Conservation (phyloP, 2,888 invertebrate species). For the Sphaerophoria rueppellii region DNA sequence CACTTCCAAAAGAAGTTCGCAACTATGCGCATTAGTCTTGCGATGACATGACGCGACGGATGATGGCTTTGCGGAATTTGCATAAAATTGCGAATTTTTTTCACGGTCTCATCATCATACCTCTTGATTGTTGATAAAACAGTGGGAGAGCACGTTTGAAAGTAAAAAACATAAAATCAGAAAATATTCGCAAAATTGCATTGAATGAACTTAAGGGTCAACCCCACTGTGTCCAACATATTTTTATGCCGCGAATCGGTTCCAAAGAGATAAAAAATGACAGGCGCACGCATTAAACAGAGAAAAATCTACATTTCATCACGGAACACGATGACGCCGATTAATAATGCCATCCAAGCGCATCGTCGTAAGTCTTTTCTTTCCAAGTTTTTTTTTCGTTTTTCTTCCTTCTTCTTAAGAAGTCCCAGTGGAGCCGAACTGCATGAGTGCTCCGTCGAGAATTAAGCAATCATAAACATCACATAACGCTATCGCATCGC, state of each 20-base stretch:
- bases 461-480: conserved; percentile 71
- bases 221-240: background rate
- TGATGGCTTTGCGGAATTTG: conserved; percentile 46
- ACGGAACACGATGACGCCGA: conserved; percentile 68
- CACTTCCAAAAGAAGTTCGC: background rate
- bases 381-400: conserved; percentile 4
- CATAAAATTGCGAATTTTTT: conserved; percentile 66
- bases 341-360: conserved; percentile 70
- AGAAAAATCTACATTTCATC: conserved; percentile 48
- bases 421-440: conserved; percentile 19
- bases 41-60: background rate
- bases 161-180: too few species aligned
- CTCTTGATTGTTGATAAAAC: background rate
- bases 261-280: conserved; percentile 35
- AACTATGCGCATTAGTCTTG: conserved; percentile 6
- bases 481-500: conserved; percentile 51
- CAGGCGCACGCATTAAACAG: conserved; percentile 59
- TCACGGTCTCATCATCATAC: conserved; percentile 29
- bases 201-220: background rate
- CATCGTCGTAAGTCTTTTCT: conserved; percentile 34
- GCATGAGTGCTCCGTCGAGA: conserved; percentile 55
- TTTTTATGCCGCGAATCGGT: background rate
- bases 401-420: background rate
- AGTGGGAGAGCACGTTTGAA: background rate
- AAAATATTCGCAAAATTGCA: background rate